Evolutionary conservation across 2,888 invertebrate genomes (phyloP).

Genomic region (Cordilura impudica): DNA sequence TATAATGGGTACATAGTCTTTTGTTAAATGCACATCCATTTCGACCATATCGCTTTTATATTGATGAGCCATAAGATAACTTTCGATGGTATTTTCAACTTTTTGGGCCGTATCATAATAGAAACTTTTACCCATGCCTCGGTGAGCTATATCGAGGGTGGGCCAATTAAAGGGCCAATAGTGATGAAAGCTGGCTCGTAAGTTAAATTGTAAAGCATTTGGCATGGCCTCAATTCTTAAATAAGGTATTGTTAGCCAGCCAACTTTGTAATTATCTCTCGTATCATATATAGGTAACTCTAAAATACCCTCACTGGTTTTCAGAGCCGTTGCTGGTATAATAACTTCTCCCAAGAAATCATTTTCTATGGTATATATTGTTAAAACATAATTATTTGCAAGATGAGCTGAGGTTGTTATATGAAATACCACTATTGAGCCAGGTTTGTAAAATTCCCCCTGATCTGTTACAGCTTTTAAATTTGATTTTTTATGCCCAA

Average conservation of each 20-base stretch:
- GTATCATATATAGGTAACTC: constrained; percentile 86
- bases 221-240: constrained; percentile 76
- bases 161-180: constrained; percentile 92
- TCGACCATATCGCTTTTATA: constrained; percentile 98
- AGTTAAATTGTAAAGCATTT: constrained; percentile 80
- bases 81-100: constrained; percentile 94
- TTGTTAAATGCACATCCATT: constrained; percentile 97
- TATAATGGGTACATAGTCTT: constrained; percentile 94
- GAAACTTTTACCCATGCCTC: constrained; percentile 94
- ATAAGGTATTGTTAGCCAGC: constrained; percentile 83
- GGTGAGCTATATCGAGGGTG: constrained; percentile 95
- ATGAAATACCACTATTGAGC: constrained; percentile 69
- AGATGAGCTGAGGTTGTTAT: constrained; percentile 66
- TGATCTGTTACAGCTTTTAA: constrained; percentile 64
- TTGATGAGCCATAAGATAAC: constrained; percentile 90
- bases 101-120: constrained; percentile 83
- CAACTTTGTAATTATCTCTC: constrained; percentile 87
- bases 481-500: constrained; percentile 67
- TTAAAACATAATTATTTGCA: constrained; percentile 66
- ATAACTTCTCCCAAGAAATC: constrained; percentile 90
- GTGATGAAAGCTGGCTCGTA: constrained; percentile 88
- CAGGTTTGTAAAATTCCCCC: constrained; percentile 67
- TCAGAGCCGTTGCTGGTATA: constrained; percentile 88
- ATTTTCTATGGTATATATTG: constrained; percentile 62
- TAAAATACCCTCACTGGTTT: constrained; percentile 84